Evolutionary conservation across 2,113 vertebrate genomes (phyloP).

Genomic region (Sphyrna mokarran): DNA sequence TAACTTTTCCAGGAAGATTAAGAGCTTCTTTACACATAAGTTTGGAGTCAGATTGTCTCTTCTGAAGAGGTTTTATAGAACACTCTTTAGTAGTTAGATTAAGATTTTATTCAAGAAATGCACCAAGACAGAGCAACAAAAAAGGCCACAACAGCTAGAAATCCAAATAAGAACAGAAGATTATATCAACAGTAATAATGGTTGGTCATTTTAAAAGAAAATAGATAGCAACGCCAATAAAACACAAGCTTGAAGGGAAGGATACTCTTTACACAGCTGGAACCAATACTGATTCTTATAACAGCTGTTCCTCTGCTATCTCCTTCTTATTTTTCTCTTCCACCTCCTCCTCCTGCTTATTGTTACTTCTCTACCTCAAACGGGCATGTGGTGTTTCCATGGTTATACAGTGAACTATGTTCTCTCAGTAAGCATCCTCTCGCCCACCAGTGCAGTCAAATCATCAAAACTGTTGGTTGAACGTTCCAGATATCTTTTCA

Average conservation of each 20-base stretch:
- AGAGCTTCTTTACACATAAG: too few relatives aligned
- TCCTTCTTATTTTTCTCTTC: background rate
- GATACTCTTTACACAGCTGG: background rate
- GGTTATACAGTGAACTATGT: background rate
- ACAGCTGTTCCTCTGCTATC: background rate
- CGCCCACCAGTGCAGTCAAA: background rate
- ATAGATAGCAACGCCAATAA: background rate
- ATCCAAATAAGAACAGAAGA: background rate
- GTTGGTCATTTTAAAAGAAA: background rate
- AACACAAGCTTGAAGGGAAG: background rate
- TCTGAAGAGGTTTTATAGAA: background rate
- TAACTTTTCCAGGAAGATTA: too few relatives aligned
- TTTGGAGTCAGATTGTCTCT: too few relatives aligned
- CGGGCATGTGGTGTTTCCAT: background rate
- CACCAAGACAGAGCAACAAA: background rate
- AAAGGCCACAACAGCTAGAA: background rate
- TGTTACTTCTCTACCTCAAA: background rate
- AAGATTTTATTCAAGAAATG: background rate
- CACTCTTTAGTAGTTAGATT: background rate
- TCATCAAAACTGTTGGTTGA: background rate
- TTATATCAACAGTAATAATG: background rate
- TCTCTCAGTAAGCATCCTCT: background rate
- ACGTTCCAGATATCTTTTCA: background rate
- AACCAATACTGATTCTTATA: background rate
- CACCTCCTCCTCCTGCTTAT: background rate